phyloP scores from a whole-genome alignment of 2,113 vertebrate species.

The Actenoides lindsayi region DNA sequence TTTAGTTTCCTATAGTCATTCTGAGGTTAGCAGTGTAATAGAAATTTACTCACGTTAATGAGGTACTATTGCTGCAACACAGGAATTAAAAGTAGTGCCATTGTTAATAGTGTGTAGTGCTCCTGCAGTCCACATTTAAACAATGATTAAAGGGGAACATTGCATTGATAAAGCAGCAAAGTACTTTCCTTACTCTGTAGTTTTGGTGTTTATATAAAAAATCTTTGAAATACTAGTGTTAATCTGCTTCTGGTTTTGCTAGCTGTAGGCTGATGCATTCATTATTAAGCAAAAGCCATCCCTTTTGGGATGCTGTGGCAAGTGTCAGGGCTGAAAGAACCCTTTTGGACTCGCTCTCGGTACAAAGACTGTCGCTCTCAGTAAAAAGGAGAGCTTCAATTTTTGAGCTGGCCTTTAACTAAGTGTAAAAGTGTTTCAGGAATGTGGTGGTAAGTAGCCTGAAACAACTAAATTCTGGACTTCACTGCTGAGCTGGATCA shows the following conservation, averaged over 20 bases:
- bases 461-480: not conserved
- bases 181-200: not conserved
- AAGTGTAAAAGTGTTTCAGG: not conserved
- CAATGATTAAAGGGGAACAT: not conserved
- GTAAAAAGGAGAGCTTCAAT: not conserved
- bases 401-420: not conserved
- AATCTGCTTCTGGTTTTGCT: not conserved
- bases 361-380: not conserved
- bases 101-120: not conserved
- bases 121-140: not conserved
- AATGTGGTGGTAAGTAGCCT: not conserved
- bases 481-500: not conserved
- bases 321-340: not conserved
- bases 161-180: not conserved
- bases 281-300: not conserved
- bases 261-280: not conserved
- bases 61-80: not conserved
- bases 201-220: not conserved
- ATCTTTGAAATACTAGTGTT: not conserved
- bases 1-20: not conserved
- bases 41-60: not conserved
- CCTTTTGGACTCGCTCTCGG: not conserved
- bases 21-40: not conserved
- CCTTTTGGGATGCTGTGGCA: not conserved
- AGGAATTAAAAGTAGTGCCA: not conserved